Evolutionary conservation across 2,113 vertebrate species (phyloP).

Genomic region (Gallinago paraguaiae): DNA sequence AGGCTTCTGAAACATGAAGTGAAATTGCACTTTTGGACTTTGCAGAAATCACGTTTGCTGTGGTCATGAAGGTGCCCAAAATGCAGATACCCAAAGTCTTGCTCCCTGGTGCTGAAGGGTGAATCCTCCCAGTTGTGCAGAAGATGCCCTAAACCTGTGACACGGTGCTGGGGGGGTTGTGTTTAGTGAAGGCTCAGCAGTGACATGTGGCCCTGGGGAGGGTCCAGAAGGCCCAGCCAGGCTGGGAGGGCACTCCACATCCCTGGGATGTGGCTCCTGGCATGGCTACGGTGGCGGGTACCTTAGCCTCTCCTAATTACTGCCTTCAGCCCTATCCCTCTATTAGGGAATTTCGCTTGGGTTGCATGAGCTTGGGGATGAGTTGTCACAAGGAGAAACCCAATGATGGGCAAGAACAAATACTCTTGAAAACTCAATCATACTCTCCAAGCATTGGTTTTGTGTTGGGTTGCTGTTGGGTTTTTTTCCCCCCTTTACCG

Average conservation of each 20-base stretch:
- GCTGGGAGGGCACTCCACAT: neutral
- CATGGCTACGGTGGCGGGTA: accelerated
- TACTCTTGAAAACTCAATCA: neutral
- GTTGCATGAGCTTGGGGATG: neutral
- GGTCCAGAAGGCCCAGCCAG: neutral
- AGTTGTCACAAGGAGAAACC: neutral
- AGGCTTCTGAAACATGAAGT: neutral
- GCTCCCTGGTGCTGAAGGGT: neutral
- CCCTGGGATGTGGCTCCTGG: neutral
- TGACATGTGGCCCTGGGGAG: neutral
- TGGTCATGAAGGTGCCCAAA: neutral
- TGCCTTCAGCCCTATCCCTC: neutral
- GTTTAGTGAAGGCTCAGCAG: neutral
- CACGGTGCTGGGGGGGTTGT: accelerated
- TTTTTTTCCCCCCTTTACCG: neutral
- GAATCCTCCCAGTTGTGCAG: neutral
- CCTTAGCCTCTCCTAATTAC: neutral
- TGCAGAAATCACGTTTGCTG: neutral
- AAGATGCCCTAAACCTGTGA: neutral
- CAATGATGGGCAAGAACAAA: neutral
- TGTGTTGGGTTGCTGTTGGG: neutral
- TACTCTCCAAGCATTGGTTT: neutral
- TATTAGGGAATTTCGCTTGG: neutral
- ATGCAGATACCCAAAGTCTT: neutral
- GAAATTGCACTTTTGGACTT: neutral